Conservation (phyloP, 2,797 vertebrate genomes). For the Hemitrygon akajei region DNA sequence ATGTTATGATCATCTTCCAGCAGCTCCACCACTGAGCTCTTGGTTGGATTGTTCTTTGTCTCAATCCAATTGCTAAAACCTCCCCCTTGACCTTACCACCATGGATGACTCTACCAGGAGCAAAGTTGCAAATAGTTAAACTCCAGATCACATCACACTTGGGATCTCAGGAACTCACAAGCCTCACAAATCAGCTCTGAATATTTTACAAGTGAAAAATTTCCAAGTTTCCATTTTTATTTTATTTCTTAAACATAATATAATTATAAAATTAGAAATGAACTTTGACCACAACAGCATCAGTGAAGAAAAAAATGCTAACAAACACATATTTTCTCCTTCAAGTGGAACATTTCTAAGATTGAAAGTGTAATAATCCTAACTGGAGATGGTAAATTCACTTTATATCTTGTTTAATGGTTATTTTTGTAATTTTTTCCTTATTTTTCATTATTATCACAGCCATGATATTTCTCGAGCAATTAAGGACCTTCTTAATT, state of each 20-base stretch:
- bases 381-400: not conserved
- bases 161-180: too few relatives aligned
- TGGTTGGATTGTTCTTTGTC: too few relatives aligned
- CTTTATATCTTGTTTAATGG: not conserved
- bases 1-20: too few relatives aligned
- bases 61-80: too few relatives aligned
- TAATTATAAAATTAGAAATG: conserved; percentile 26
- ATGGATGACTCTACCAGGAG: too few relatives aligned
- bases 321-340: not conserved
- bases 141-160: too few relatives aligned
- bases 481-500: too few relatives aligned
- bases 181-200: not conserved
- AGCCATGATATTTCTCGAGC: not conserved
- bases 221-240: not conserved
- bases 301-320: not conserved
- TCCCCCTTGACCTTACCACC: too few relatives aligned
- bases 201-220: not conserved
- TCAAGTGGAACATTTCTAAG: not conserved
- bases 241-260: not conserved
- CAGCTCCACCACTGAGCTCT: too few relatives aligned
- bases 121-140: too few relatives aligned
- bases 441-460: conserved; percentile 3
- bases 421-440: not conserved
- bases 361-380: not conserved
- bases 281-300: conserved; percentile 52